Base-by-base conservation (phyloP, 2,113 vertebrate genomes). In the Nothobranchius kuhntae region DNA sequence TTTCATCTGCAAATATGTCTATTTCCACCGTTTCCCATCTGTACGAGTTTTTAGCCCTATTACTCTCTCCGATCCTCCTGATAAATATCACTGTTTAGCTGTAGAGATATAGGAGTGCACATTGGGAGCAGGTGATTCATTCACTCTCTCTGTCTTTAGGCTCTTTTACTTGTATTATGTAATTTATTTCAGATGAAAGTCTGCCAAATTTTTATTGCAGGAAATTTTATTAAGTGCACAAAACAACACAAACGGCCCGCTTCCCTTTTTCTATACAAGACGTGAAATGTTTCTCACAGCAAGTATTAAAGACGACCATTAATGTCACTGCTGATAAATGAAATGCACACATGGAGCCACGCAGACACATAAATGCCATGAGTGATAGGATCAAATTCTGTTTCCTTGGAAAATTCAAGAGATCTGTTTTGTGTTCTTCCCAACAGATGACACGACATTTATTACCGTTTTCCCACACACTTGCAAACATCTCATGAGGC, bases 121-220 rank as follows among this genome's bases (percentile, higher is more conserved):
- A 54, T 26, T 75, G 80, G 80, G 82, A 86, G 48, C 69, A 73
- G 58, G 78, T 70, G 71, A 82, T 81, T 77, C 53, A 82, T 81
- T 66, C 48, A 69, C 61, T 61, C 15, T 66, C 17, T n/a, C 38
- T 40, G 9, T 40, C 38, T 67, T 36, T 74, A 15, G 40, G 11
- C 10, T 7, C 26, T 14, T 30, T 54, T 17, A 40, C 13, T 36
- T 52, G 59, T 53, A 26, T 13, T 13, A 54, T 53, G 35, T 58
- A 6, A 30, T 5, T 62, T 24, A 45, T 24, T 51, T 57, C 45
- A 15, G 8, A 45, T 40, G 9, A 2, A 65, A 65, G 35, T n/a
- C 21, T 44, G 35, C 11, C 6, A 10, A n/a, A n/a, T 9, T 42
- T 51, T 9, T 50, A 45, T 15, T 14, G 36, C 52, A 14, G 13